Percentiles rank a stretch among this genome's conserved stretches.
Conservation (phyloP, 2,797 vertebrate species). For the Cottoperca gobio region DNA sequence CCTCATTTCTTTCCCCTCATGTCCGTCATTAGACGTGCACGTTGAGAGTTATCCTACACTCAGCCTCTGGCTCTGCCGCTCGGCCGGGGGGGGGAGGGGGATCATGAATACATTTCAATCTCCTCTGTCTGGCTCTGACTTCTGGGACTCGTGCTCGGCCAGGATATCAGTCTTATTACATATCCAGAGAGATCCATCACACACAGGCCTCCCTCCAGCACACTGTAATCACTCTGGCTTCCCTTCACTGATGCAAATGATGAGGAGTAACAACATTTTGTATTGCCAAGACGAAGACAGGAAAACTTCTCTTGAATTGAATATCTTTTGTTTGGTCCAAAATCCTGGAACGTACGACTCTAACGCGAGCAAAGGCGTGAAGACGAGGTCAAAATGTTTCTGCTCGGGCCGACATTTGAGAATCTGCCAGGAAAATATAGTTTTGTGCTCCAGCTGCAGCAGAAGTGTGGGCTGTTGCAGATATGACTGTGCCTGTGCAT, state of each 20-base stretch:
- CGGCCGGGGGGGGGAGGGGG: constrained; percentile 13
- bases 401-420: constrained; percentile 27
- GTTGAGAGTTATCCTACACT: constrained; percentile 61
- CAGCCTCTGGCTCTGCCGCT: constrained; percentile 47
- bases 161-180: constrained; percentile 67
- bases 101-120: constrained; percentile 78
- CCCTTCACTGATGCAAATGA: constrained; percentile 42
- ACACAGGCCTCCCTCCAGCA: constrained; percentile 45
- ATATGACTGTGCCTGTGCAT: constrained; percentile 33
- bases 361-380: constrained; percentile 30
- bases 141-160: constrained; percentile 46
- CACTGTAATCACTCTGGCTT: constrained; percentile 47
- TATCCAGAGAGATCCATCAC: constrained; percentile 72
- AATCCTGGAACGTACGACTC: constrained; percentile 27
- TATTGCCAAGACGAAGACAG: constrained; percentile 12
- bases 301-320: background rate
- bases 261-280: constrained; percentile 22
- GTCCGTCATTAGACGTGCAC: constrained; percentile 45
- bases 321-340: constrained; percentile 17
- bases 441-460: constrained; percentile 40
- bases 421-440: constrained; percentile 51
- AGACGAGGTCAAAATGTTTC: constrained; percentile 44
- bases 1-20: constrained; percentile 13
- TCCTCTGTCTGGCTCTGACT: constrained; percentile 62
- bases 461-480: constrained; percentile 8